phyloP scores from a whole-genome alignment of 2,888 invertebrate species.

The Aromia moschata region DNA sequence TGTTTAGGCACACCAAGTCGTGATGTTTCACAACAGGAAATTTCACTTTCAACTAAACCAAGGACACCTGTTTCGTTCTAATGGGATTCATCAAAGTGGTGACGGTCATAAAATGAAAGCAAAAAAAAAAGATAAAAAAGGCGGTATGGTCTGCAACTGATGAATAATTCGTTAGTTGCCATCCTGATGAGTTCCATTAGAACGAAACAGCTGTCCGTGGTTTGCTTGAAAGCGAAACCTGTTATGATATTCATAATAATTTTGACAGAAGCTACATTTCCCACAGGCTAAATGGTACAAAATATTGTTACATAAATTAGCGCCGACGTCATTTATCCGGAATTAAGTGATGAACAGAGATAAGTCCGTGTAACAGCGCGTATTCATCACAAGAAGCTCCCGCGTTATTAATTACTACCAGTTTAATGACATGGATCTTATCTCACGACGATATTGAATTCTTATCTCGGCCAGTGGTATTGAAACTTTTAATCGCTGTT shows the following conservation, averaged over 20 bases:
- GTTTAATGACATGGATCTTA: conserved; percentile 1
- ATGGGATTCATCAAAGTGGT: too few relatives aligned
- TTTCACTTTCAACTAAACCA: too few relatives aligned
- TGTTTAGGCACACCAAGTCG: too few relatives aligned
- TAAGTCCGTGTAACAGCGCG: neutral
- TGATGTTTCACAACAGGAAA: too few relatives aligned
- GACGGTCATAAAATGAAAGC: too few relatives aligned
- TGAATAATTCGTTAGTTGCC: too few relatives aligned
- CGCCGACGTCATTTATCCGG: neutral
- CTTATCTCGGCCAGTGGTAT: conserved; percentile 3
- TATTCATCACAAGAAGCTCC: neutral
- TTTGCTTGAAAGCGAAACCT: neutral
- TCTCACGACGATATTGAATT: neutral
- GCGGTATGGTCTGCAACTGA: too few relatives aligned
- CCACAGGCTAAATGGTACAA: too few relatives aligned
- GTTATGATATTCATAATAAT: neutral
- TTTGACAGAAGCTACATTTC: neutral
- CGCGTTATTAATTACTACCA: neutral
- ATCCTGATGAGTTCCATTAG: neutral
- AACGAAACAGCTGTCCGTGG: neutral
- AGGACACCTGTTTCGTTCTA: too few relatives aligned
- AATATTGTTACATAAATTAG: too few relatives aligned
- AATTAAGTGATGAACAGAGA: neutral
- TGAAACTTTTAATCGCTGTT: neutral
- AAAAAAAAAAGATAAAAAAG: too few relatives aligned